Conservation (phyloP, 1,140 invertebrate species). For the Drosophila lacertosa region DNA sequence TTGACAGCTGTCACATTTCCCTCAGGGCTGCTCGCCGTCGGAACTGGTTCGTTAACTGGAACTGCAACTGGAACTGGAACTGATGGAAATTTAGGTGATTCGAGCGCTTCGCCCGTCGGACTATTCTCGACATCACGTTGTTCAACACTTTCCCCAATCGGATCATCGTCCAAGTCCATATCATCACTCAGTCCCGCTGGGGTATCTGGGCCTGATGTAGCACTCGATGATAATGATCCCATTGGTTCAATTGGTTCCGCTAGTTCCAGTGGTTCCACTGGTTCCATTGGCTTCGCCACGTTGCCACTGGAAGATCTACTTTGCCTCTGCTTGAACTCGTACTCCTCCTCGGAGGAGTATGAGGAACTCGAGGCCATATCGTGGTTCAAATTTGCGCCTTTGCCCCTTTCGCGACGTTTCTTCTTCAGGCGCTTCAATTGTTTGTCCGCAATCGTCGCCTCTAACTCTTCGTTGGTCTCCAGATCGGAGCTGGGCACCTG, state of each 20-base stretch:
- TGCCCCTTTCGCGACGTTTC: slow-evolving; percentile 12
- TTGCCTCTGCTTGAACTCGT: slow-evolving; percentile 4
- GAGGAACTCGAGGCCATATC: slow-evolving; percentile 67
- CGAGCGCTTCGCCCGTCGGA: not conserved
- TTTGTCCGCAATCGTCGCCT: slow-evolving; percentile 1
- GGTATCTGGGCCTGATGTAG: slow-evolving; percentile 94
- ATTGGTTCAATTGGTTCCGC: slow-evolving; percentile 10
- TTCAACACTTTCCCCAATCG: not conserved
- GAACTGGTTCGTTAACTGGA: no score
- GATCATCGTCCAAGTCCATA: slow-evolving; percentile 85
- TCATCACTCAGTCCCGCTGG: slow-evolving; percentile 89
- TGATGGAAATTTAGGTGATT: not conserved
- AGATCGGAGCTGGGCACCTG: slow-evolving; percentile 20
- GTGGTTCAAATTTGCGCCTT: slow-evolving; percentile 19
- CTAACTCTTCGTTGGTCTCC: slow-evolving; percentile 24
- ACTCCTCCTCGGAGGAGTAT: slow-evolving; percentile 67
- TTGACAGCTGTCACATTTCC: not conserved
- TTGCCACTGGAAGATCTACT: not conserved
- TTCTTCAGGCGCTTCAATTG: slow-evolving; percentile 42
- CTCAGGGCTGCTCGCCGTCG: not conserved
- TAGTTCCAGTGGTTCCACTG: no score
- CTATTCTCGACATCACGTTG: not conserved
- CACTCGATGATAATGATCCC: slow-evolving; percentile 87
- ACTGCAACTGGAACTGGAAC: no score
- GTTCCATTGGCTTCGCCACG: not conserved